Percentiles rank a stretch among this genome's conserved stretches.
Evolutionary conservation across 2,113 vertebrate genomes (phyloP).

Genomic region (Mustelus asterias): DNA sequence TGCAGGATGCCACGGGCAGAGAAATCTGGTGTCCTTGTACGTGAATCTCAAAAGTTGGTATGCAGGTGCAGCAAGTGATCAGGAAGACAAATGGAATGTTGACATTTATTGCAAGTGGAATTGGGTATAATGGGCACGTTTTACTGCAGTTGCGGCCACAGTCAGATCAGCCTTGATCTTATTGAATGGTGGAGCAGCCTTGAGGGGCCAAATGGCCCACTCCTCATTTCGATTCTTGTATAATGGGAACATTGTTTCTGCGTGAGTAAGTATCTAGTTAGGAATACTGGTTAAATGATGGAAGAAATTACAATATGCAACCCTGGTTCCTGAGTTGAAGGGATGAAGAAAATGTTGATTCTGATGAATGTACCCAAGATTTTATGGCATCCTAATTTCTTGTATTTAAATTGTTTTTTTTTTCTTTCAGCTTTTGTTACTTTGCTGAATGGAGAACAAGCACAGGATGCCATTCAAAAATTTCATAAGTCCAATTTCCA

Average conservation of each 20-base stretch:
- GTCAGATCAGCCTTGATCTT: no score
- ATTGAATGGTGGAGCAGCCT: no score
- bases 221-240: no score
- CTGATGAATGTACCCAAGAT: not conserved
- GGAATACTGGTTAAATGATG: not conserved
- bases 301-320: not conserved
- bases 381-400: not conserved
- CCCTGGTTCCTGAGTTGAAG: not conserved
- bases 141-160: no score
- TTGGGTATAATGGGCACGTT: no score
- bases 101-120: no score
- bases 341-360: not conserved
- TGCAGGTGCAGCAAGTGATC: no score
- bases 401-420: not conserved
- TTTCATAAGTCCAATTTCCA: slow-evolving; percentile 82
- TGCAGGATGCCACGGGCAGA: no score
- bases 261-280: not conserved
- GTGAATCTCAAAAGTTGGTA: no score
- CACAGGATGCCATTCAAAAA: slow-evolving; percentile 78
- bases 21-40: no score
- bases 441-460: slow-evolving; percentile 90
- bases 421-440: slow-evolving; percentile 84
- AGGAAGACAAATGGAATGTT: no score
- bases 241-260: not conserved
- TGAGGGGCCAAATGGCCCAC: no score